Percentiles rank a stretch among this genome's conserved stretches.
phyloP scores from a whole-genome alignment of 2,113 vertebrate genomes.

The Austrofundulus limnaeus region DNA sequence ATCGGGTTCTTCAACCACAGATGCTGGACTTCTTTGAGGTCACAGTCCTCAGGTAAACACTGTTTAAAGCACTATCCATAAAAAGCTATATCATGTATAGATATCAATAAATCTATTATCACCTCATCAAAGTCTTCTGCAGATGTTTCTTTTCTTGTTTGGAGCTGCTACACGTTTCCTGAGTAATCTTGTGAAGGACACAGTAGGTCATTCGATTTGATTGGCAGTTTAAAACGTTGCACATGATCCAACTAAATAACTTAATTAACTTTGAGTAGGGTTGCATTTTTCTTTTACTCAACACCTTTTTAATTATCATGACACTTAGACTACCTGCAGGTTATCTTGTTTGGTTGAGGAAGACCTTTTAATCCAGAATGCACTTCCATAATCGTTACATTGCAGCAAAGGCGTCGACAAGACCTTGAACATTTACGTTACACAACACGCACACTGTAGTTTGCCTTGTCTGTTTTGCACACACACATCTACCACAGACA shows the following conservation, averaged over 20 bases:
- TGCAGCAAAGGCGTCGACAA: conserved; percentile 60
- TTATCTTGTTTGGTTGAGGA: background rate
- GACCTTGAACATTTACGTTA: conserved; percentile 52
- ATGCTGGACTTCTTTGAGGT: conserved; percentile 65
- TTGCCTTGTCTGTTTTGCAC: conserved; percentile 9
- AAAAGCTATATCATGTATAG: conserved; percentile 21
- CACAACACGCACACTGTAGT: conserved; percentile 46
- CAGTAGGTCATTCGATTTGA: background rate
- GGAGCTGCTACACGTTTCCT: background rate
- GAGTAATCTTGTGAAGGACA: background rate
- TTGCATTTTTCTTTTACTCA: background rate
- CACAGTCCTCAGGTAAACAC: conserved; percentile 76
- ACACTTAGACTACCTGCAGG: background rate
- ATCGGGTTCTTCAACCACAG: conserved; percentile 46
- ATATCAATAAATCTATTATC: conserved; percentile 58
- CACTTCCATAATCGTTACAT: conserved; percentile 17
- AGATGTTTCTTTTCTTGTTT: background rate
- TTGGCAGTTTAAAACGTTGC: background rate
- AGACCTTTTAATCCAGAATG: conserved; percentile 21
- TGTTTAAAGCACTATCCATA: conserved; percentile 45
- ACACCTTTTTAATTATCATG: background rate
- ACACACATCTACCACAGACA: conserved; percentile 37
- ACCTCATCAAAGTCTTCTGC: conserved; percentile 3
- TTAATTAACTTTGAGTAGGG: too few species aligned
- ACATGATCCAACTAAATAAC: too few species aligned